Conservation (phyloP, 2,797 vertebrate genomes). For the Syncerus caffer region DNA sequence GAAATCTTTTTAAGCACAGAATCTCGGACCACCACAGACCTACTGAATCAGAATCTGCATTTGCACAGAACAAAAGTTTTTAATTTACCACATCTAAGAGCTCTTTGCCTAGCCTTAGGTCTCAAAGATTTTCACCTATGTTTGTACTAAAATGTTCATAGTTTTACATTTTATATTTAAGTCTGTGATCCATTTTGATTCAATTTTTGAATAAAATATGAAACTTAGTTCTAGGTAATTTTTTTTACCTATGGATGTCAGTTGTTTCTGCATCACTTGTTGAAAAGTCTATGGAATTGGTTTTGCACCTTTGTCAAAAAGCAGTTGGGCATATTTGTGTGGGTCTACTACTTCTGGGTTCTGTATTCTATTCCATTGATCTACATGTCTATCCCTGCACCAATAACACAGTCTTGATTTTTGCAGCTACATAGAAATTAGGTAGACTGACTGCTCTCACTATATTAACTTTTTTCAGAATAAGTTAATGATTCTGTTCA, state of each 20-base stretch:
- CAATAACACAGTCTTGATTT: neutral
- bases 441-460: neutral
- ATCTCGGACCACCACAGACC: neutral
- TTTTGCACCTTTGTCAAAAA: neutral
- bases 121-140: neutral
- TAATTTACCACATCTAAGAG: neutral
- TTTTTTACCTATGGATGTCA: neutral
- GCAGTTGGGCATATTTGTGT: neutral
- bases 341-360: neutral
- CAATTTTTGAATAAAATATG: neutral
- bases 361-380: neutral
- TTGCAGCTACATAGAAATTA: neutral
- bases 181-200: neutral
- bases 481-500: neutral
- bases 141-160: neutral
- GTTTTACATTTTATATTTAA: neutral
- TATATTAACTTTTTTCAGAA: neutral
- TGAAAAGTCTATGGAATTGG: neutral
- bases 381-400: neutral
- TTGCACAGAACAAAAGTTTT: neutral
- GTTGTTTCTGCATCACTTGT: neutral
- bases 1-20: neutral
- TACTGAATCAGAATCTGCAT: neutral
- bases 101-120: neutral
- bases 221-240: neutral